Conservation (phyloP, 2,113 vertebrate species). For the Oreotrochilus melanogaster region DNA sequence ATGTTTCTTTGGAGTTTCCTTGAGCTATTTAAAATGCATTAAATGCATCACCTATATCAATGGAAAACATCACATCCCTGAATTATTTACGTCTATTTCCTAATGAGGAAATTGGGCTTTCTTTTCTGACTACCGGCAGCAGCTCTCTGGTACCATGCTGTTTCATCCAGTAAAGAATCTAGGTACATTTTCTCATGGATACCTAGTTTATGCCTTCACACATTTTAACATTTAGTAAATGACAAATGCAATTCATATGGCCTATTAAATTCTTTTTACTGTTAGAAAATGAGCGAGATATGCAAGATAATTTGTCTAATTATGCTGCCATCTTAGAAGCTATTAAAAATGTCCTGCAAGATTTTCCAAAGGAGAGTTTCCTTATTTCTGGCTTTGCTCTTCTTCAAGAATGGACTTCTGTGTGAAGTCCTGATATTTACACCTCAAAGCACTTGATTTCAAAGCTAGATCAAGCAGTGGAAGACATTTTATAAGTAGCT, state of each 20-base stretch:
- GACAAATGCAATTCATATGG: neutral
- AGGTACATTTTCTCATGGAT: neutral
- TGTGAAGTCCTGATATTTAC: neutral
- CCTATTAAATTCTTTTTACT: neutral
- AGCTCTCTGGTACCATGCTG: neutral
- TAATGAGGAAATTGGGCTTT: constrained; percentile 19
- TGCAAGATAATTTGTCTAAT: neutral
- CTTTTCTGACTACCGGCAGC: neutral
- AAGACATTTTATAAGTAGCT: neutral
- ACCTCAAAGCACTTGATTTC: constrained; percentile 36
- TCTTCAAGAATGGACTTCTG: constrained; percentile 16
- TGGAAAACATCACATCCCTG: neutral
- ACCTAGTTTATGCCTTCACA: neutral
- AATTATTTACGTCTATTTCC: constrained; percentile 42
- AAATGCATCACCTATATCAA: neutral
- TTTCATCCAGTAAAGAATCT: neutral
- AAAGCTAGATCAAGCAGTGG: constrained; percentile 4
- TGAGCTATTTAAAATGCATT: neutral
- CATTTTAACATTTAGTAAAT: neutral
- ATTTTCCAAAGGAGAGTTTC: constrained; percentile 16
- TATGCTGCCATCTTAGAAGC: constrained; percentile 18
- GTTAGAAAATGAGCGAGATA: neutral
- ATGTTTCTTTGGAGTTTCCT: neutral
- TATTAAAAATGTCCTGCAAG: neutral
- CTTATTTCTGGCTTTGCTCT: neutral